Evolutionary conservation across 1,140 invertebrate genomes (phyloP).

Genomic region (Mercenaria mercenaria): DNA sequence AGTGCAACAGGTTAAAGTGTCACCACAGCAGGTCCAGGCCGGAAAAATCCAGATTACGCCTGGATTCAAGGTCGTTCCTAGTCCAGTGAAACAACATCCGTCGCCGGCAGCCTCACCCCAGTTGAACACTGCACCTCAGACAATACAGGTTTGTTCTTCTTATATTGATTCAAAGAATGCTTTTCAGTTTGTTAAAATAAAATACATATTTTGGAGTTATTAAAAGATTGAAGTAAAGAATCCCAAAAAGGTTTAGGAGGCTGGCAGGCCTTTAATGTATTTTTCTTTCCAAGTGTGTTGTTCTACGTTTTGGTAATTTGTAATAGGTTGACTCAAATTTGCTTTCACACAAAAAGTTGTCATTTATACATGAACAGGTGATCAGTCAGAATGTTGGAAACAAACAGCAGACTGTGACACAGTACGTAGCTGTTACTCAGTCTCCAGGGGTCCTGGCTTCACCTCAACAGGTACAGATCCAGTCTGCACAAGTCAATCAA

Average conservation of each 20-base stretch:
- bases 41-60: constrained; percentile 71
- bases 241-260: too few relatives aligned
- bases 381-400: constrained; percentile 67
- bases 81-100: constrained; percentile 70
- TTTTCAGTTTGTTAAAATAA: too few relatives aligned
- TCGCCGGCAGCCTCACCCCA: constrained; percentile 67
- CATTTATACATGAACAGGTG: too few relatives aligned
- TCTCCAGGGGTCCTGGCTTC: constrained; percentile 68
- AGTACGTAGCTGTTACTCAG: constrained; percentile 77
- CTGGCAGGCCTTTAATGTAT: too few relatives aligned
- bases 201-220: too few relatives aligned
- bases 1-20: constrained; percentile 61
- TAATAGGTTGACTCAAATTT: too few relatives aligned
- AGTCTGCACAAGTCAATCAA: constrained; percentile 43
- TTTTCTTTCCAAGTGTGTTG: too few relatives aligned
- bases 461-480: constrained; percentile 57
- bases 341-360: too few relatives aligned
- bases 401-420: constrained; percentile 74
- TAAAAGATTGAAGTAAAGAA: too few relatives aligned
- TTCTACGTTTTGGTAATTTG: too few relatives aligned
- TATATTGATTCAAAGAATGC: not conserved
- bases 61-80: constrained; percentile 68
- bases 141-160: constrained; percentile 56
- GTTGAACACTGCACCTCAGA: constrained; percentile 58
- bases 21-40: constrained; percentile 69